These are phyloP conservation scores for Lasioglossum leucozonium DNA, from an alignment of 2,888 invertebrate species.

Conservation along the genomic window DNA sequence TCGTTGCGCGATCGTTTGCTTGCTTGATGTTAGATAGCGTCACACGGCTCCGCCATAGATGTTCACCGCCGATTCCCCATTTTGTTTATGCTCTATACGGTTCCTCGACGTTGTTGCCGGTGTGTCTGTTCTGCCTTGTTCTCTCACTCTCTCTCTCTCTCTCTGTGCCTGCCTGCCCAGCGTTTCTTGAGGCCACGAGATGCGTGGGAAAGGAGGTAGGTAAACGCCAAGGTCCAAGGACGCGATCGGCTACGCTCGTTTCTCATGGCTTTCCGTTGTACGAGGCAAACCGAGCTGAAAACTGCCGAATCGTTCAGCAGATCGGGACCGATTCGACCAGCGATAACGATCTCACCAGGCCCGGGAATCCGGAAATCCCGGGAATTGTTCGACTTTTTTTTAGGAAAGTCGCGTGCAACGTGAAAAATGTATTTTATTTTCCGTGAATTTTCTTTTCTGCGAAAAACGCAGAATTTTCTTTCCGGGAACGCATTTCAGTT, in stretches of 20 bases:
- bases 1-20: conserved; percentile 7
- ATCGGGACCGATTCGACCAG: background rate
- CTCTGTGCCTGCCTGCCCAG: background rate
- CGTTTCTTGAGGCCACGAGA: background rate
- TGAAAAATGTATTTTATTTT: background rate
- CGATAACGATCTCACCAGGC: background rate
- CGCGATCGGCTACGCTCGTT: conserved; percentile 13
- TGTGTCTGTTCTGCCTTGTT: conserved; percentile 13
- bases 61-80: background rate
- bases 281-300: background rate
- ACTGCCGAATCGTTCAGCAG: background rate
- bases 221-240: conserved; percentile 15
- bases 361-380: background rate
- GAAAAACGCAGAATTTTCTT: background rate
- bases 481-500: too few species aligned
- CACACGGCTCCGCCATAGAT: conserved; percentile 4
- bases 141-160: background rate
- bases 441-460: background rate
- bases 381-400: background rate
- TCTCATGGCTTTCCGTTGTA: background rate
- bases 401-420: background rate
- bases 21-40: conserved; percentile 27
- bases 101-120: background rate
- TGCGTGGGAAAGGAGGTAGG: conserved; percentile 3
- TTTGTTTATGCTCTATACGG: background rate